Percentiles rank a stretch among this genome's conserved stretches.
These are phyloP conservation scores for Malacoctenus gilli DNA, from an alignment of 2,797 vertebrate species.

Conservation along the genomic window DNA sequence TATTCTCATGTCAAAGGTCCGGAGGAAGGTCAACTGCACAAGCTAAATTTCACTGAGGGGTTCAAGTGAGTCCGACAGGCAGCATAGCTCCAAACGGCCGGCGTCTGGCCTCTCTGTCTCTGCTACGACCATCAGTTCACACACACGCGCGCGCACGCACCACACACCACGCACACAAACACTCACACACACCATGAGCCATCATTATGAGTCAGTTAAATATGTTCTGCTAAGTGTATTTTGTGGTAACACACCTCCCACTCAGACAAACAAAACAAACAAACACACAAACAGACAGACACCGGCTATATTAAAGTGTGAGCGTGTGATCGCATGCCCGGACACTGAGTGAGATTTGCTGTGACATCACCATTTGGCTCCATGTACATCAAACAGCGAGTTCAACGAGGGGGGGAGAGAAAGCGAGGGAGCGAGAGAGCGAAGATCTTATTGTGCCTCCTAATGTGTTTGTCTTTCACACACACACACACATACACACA, in stretches of 20 bases:
- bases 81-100: conserved; percentile 35
- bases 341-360: conserved; percentile 52
- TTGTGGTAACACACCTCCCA: conserved; percentile 62
- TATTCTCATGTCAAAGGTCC: conserved; percentile 9
- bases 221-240: conserved; percentile 59
- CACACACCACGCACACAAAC: conserved; percentile 20
- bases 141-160: conserved; percentile 26
- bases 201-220: conserved; percentile 64
- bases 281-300: conserved; percentile 24
- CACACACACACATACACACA: conserved; percentile 10
- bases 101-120: conserved; percentile 29
- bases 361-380: conserved; percentile 69
- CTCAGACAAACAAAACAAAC: conserved; percentile 48
- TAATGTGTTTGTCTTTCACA: conserved; percentile 39
- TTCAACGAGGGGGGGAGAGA: neutral
- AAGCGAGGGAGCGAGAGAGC: neutral
- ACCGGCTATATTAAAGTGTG: conserved; percentile 27
- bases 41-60: neutral
- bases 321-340: conserved; percentile 27
- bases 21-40: neutral
- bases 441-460: conserved; percentile 35
- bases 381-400: conserved; percentile 34
- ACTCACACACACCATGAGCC: conserved; percentile 27
- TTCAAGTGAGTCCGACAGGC: conserved; percentile 25
- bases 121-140: too few species aligned